Conservation (phyloP, 2,797 vertebrate genomes). For the Anabas testudineus region DNA sequence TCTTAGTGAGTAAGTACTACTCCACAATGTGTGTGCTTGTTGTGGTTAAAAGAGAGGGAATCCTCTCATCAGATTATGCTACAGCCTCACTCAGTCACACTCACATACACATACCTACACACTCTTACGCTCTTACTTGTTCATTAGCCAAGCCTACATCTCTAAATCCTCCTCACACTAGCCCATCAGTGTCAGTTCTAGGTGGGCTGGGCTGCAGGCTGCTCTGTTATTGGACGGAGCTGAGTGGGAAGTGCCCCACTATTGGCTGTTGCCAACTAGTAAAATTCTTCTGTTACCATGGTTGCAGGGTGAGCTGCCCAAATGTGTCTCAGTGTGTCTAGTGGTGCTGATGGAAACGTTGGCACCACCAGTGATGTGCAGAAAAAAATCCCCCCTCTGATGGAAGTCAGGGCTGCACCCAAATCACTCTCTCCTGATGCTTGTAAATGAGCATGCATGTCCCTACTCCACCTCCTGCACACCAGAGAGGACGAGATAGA, state of each 20-base stretch:
- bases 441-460: slow-evolving; percentile 68
- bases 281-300: slow-evolving; percentile 90
- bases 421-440: slow-evolving; percentile 69
- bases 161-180: slow-evolving; percentile 66
- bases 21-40: slow-evolving; percentile 42
- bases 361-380: slow-evolving; percentile 70
- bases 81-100: slow-evolving; percentile 53
- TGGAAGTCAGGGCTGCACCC: slow-evolving; percentile 73
- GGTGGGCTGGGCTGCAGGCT: slow-evolving; percentile 85
- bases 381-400: slow-evolving; percentile 51
- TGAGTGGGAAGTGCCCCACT: slow-evolving; percentile 83
- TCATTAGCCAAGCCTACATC: slow-evolving; percentile 73
- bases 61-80: slow-evolving; percentile 74
- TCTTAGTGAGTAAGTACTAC: slow-evolving; percentile 58
- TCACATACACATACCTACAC: slow-evolving; percentile 32
- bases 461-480: slow-evolving; percentile 59
- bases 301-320: slow-evolving; percentile 90
- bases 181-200: slow-evolving; percentile 77
- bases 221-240: slow-evolving; percentile 82
- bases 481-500: slow-evolving; percentile 56
- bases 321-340: slow-evolving; percentile 82
- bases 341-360: slow-evolving; percentile 79
- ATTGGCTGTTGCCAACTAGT: slow-evolving; percentile 87
- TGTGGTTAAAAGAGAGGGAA: slow-evolving; percentile 65
- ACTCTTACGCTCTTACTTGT: slow-evolving; percentile 55